Percentiles rank a stretch among this genome's conserved stretches.
Evolutionary conservation across 2,113 vertebrate genomes (phyloP).

Genomic region (Oncorhynchus nerka): DNA sequence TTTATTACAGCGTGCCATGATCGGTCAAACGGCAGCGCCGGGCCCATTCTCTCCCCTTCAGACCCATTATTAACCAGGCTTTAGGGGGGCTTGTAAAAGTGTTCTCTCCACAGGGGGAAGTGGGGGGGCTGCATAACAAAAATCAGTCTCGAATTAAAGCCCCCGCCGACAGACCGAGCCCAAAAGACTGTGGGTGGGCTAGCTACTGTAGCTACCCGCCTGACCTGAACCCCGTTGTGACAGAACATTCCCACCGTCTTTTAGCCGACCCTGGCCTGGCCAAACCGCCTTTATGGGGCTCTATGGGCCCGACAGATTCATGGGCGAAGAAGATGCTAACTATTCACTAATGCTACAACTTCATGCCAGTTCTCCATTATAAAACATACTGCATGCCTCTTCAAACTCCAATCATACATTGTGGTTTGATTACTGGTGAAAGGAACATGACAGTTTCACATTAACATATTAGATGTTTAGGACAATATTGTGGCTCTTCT

Average conservation of each 20-base stretch:
- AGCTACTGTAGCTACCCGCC: constrained; percentile 51
- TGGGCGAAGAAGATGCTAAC: constrained; percentile 75
- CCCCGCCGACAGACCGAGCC: constrained; percentile 24
- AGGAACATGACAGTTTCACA: neutral
- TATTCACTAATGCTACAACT: neutral
- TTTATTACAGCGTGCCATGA: constrained; percentile 69
- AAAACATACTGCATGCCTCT: neutral
- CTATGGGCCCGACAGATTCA: constrained; percentile 91
- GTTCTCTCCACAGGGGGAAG: constrained; percentile 45
- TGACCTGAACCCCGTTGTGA: constrained; percentile 62
- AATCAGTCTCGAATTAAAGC: constrained; percentile 59
- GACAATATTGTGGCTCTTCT: neutral
- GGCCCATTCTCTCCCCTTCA: constrained; percentile 56
- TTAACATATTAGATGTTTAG: neutral
- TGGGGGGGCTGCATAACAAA: constrained; percentile 60
- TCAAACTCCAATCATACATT: neutral
- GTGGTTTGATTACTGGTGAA: neutral
- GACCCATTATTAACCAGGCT: constrained; percentile 60
- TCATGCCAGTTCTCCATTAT: neutral
- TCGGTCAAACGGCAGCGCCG: constrained; percentile 61
- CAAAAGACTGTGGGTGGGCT: constrained; percentile 81
- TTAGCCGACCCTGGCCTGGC: constrained; percentile 83
- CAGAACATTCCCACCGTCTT: constrained; percentile 87
- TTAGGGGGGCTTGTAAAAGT: constrained; percentile 63
- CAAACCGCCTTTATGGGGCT: constrained; percentile 84